phyloP scores from a whole-genome alignment of 2,113 vertebrate genomes.

The Deroptyus accipitrinus region DNA sequence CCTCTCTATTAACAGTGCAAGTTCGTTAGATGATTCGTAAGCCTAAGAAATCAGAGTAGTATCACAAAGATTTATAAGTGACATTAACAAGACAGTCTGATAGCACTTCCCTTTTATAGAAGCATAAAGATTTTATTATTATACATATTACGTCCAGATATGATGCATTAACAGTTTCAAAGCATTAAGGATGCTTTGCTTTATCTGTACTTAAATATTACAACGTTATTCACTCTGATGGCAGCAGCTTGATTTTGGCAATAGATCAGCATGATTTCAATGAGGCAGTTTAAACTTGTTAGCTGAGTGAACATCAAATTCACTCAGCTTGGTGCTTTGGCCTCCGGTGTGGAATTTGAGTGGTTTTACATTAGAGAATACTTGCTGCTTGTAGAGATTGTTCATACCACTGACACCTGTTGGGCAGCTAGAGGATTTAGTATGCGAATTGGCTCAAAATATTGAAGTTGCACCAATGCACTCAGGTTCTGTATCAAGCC shows the following conservation, averaged over 20 bases:
- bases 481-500: background rate
- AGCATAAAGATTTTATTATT: background rate
- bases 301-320: background rate
- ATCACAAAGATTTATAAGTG: background rate
- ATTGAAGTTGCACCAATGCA: background rate
- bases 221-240: background rate
- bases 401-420: fast-evolving
- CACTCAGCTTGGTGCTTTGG: background rate
- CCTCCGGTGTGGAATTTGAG: background rate
- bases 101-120: background rate
- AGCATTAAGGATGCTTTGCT: background rate
- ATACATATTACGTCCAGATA: background rate
- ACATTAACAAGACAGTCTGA: background rate
- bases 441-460: background rate
- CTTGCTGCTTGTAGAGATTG: background rate
- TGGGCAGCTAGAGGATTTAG: background rate
- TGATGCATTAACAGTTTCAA: background rate
- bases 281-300: background rate
- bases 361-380: background rate
- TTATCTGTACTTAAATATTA: background rate
- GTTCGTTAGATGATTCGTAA: background rate
- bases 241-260: background rate
- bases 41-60: background rate
- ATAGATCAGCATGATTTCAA: background rate
- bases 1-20: fast-evolving